Evolutionary conservation across 37 sponge, comb jelly and placozoan genomes (phyloP).

Genomic region (Petrosia ficiformis): DNA sequence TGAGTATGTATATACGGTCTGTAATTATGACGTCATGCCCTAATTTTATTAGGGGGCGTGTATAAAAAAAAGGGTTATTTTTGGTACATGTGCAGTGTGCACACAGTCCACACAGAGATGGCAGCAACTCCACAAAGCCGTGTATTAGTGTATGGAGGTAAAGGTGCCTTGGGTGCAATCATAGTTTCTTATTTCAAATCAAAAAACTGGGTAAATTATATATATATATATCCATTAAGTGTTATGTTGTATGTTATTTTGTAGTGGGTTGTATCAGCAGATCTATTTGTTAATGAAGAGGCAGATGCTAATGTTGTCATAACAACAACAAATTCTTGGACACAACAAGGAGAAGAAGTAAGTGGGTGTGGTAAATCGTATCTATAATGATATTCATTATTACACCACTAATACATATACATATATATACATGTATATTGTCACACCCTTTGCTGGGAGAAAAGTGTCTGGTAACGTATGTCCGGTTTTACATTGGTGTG

Average conservation of each 20-base stretch:
- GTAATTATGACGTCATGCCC: too few species aligned
- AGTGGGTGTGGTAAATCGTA: not conserved
- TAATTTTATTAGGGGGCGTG: too few species aligned
- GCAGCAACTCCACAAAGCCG: too few species aligned
- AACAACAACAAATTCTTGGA: conserved; percentile 73
- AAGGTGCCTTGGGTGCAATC: conserved; percentile 88
- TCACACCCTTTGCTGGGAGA: too few species aligned
- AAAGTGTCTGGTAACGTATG: too few species aligned
- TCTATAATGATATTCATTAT: not conserved
- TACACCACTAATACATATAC: not conserved
- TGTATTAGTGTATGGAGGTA: conserved; percentile 94
- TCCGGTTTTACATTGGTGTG: too few species aligned
- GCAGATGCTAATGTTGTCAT: conserved; percentile 85
- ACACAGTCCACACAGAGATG: too few species aligned
- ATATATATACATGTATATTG: too few species aligned
- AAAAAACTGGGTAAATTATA: conserved; percentile 74
- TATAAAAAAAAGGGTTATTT: too few species aligned
- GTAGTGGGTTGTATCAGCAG: conserved; percentile 85
- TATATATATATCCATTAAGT: not conserved
- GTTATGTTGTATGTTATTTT: not conserved
- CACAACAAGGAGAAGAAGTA: conserved; percentile 74
- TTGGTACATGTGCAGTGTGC: too few species aligned
- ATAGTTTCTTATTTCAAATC: conserved; percentile 79
- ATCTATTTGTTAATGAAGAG: conserved; percentile 80
- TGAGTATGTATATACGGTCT: too few species aligned